Base-by-base conservation (phyloP, 1,140 invertebrate genomes). In the Drosophila neocordata region DNA sequence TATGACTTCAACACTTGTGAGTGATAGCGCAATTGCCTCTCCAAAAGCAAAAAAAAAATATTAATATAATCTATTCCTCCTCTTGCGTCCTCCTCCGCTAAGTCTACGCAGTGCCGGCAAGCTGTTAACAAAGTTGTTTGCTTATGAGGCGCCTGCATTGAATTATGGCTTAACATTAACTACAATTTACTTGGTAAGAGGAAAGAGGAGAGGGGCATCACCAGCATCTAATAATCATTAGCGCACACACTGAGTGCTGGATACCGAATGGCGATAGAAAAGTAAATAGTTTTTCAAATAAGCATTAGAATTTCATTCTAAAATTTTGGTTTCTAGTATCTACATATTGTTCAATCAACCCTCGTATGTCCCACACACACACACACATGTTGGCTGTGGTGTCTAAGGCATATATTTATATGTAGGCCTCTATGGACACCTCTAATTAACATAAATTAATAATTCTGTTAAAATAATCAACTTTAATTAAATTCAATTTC, bases 1-100 rank as follows among this genome's bases (percentile, higher is more conserved):
- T 85, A 85, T 82, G 82, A 73, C 82, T 87, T 85, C 82, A 81
- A 85, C 82, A 87, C 78, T 82, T 85, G 82, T 67, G 82, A 82
- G 65, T 82, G 82, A 85, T 81, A 78, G 77, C 67, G 51, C 34
- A 55, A 37, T 24, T 24, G 41, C 6, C n/a, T 22, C 35, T 35
- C 41, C 11, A 37, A 18, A 41, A n/a, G n/a, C n/a, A 44, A 44
- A 44, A 15, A n/a, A n/a, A n/a, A n/a, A n/a, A n/a, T n/a, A n/a
- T n/a, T 48, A 6, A 8, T 48, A 6, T n/a, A 38, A 3, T 24
- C 8, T 8, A 11, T 4, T 31, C 22, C 35, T 11, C 59, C 20
- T 24, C 52, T n/a, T n/a, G 3, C 20, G 6, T 1, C 5, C 62
- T 51, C 34, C 9, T 12, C n/a, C n/a, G 4, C 9, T 24, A 7